phyloP scores from a whole-genome alignment of 2,113 vertebrate species.

The Anguilla japonica region DNA sequence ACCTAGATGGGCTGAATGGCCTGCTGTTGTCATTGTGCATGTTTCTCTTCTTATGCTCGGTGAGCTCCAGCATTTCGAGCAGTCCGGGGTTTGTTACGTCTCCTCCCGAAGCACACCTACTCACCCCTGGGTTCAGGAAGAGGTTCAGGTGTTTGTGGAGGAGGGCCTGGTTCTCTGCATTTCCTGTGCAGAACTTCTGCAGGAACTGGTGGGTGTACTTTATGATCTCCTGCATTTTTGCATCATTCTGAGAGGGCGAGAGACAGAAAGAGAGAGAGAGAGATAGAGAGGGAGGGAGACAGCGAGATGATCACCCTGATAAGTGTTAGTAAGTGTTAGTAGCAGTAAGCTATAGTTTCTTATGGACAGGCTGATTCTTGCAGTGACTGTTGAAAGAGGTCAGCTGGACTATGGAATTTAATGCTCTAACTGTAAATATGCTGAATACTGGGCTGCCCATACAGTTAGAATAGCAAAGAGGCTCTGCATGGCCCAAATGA shows the following conservation, averaged over 20 bases:
- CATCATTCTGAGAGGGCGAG: constrained; percentile 73
- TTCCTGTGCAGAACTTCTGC: constrained; percentile 94
- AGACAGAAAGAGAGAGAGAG: background rate
- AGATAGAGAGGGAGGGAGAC: background rate
- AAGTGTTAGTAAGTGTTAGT: too few relatives aligned
- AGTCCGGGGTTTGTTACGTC: background rate
- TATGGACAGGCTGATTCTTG: background rate
- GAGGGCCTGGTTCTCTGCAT: constrained; percentile 91
- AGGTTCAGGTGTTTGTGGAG: constrained; percentile 92
- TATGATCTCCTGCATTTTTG: constrained; percentile 96
- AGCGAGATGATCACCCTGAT: background rate
- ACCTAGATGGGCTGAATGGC: too few relatives aligned
- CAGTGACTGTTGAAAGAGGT: background rate
- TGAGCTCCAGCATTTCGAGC: too few relatives aligned
- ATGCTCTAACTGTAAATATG: background rate
- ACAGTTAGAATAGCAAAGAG: too few relatives aligned
- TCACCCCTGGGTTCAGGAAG: constrained; percentile 92
- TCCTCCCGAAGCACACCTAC: constrained; percentile 30
- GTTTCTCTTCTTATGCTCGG: background rate
- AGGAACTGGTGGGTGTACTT: constrained; percentile 92
- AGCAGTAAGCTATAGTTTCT: too few relatives aligned
- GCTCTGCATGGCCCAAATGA: too few relatives aligned
- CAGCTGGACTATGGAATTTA: background rate
- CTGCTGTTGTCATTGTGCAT: too few relatives aligned
- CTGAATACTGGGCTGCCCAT: too few relatives aligned